Evolutionary conservation across 2,888 invertebrate species (phyloP).

Genomic region (Herminia tarsipennalis): DNA sequence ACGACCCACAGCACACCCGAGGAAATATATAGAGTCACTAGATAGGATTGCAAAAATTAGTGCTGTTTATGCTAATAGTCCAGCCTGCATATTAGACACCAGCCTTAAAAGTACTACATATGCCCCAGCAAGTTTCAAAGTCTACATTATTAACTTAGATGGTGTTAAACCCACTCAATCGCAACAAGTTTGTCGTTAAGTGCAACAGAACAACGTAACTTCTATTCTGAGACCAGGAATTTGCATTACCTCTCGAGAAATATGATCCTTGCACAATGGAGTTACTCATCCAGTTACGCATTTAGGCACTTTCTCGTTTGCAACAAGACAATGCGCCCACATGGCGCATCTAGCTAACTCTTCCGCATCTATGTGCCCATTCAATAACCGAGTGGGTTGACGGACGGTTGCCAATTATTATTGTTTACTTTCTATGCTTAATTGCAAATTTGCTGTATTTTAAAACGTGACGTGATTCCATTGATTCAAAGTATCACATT

Average conservation of each 20-base stretch:
- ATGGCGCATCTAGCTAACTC: slow-evolving; percentile 58
- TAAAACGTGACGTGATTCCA: slow-evolving; percentile 57
- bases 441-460: slow-evolving; percentile 59
- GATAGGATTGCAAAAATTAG: slow-evolving; percentile 47
- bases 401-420: slow-evolving; percentile 68
- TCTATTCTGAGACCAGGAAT: neutral
- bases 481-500: too few relatives aligned
- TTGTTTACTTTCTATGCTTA: slow-evolving; percentile 77
- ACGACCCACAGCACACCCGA: slow-evolving; percentile 56
- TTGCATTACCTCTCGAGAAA: slow-evolving; percentile 12
- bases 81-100: too few relatives aligned
- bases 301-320: slow-evolving; percentile 33
- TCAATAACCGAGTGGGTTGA: slow-evolving; percentile 69
- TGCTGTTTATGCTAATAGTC: slow-evolving; percentile 10
- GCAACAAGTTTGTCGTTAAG: neutral
- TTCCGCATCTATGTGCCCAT: slow-evolving; percentile 63
- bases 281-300: slow-evolving; percentile 35
- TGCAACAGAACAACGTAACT: neutral
- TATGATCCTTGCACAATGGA: slow-evolving; percentile 36
- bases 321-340: slow-evolving; percentile 65
- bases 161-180: neutral
- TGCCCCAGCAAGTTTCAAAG: too few relatives aligned
- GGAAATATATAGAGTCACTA: slow-evolving; percentile 50
- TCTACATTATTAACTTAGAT: too few relatives aligned
- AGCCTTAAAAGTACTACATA: too few relatives aligned